Percentiles rank a stretch among this genome's conserved stretches.
phyloP scores from a whole-genome alignment of 2,888 invertebrate genomes.

The Ommatoiulus sabulosus region DNA sequence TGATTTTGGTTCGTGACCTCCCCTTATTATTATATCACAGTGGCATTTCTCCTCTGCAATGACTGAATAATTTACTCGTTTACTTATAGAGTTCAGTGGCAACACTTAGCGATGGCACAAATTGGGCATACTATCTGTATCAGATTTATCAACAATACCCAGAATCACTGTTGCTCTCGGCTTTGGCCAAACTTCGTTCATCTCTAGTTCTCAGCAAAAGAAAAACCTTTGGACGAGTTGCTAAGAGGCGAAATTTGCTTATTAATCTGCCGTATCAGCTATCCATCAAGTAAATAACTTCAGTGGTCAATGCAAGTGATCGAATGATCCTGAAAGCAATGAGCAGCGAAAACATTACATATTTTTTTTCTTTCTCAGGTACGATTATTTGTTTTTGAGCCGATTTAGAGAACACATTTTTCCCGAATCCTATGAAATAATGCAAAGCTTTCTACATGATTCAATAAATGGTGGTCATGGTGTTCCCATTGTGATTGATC shows the following conservation, averaged over 20 bases:
- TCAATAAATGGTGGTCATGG: constrained; percentile 60
- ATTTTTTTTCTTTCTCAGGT: constrained; percentile 22
- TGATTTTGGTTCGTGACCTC: constrained; percentile 67
- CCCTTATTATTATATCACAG: background rate
- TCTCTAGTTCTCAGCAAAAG: constrained; percentile 72
- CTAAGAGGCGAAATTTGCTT: constrained; percentile 65
- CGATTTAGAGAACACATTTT: constrained; percentile 71
- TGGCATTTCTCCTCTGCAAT: constrained; percentile 17
- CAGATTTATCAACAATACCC: constrained; percentile 80
- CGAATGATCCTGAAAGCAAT: too few species aligned
- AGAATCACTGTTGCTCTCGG: constrained; percentile 74
- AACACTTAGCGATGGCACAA: constrained; percentile 74
- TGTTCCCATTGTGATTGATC: constrained; percentile 57
- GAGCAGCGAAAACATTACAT: background rate
- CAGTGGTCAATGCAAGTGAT: too few species aligned
- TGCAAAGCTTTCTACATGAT: constrained; percentile 59
- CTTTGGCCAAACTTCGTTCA: constrained; percentile 73
- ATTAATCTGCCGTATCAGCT: constrained; percentile 71
- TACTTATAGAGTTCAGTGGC: constrained; percentile 75
- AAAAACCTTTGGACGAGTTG: constrained; percentile 69
- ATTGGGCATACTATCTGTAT: constrained; percentile 77
- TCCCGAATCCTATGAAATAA: constrained; percentile 61
- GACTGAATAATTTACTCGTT: background rate
- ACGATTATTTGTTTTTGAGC: constrained; percentile 68
- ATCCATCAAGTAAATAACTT: constrained; percentile 67